Conservation (phyloP, 2,113 vertebrate species). For the Penelope pileata region DNA sequence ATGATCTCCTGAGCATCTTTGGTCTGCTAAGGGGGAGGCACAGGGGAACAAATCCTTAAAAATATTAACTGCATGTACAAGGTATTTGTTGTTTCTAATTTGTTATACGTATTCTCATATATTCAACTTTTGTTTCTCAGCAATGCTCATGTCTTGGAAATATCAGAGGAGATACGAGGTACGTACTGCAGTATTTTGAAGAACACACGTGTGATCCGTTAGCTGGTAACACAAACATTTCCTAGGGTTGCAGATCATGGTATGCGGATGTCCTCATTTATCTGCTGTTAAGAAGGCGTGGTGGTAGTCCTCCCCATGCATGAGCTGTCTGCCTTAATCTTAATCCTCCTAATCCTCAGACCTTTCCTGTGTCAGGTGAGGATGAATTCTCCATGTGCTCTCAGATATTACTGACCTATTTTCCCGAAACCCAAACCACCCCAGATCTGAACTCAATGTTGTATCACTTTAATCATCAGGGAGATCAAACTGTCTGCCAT, state of each 20-base stretch:
- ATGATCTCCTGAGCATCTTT: neutral
- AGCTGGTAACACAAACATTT: neutral
- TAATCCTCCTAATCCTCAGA: slow-evolving; percentile 32
- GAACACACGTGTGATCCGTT: accelerated
- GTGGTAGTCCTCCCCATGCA: neutral
- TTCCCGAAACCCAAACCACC: neutral
- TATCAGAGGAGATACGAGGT: neutral
- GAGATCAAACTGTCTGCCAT: neutral
- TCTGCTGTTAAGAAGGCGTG: neutral
- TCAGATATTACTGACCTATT: neutral
- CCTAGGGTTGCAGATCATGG: neutral
- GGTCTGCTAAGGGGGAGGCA: neutral
- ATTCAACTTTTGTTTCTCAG: neutral
- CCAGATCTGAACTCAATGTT: neutral
- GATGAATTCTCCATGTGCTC: neutral
- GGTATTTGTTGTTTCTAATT: neutral
- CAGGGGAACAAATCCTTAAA: neutral
- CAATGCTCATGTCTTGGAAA: neutral
- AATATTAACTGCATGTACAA: neutral
- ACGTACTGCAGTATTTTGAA: neutral
- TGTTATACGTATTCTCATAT: neutral
- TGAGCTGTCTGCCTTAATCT: slow-evolving; percentile 19
- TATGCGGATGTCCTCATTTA: neutral
- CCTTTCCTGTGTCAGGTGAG: slow-evolving; percentile 29
- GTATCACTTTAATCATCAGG: neutral